Evolutionary conservation across 2,113 vertebrate genomes (phyloP), one percentile per base, ranked within the genome.

Genomic region (Phalacrocorax carbo): DNA sequence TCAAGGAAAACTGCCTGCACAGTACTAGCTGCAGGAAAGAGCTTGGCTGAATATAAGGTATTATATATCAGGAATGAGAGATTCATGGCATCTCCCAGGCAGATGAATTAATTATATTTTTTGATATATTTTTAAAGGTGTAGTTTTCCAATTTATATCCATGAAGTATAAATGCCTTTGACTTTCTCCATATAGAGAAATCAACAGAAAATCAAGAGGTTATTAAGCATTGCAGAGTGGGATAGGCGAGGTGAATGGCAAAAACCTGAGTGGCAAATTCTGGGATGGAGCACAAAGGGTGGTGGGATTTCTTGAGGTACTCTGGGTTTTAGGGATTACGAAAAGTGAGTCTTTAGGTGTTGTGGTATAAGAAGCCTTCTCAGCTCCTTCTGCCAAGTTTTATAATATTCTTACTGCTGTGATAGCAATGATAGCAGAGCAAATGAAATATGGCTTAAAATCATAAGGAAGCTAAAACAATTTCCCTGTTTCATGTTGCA

Each of bases 111-210:
- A 77, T 94, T 80, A 76, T 21, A 75, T 12, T 62, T 79, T 91
- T 82, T 51, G 57, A 94, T 91, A 36, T 66, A 46, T 85, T 91
- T 94, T 73, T 87, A 77, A 86, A 95, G 36, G 29, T 64, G 25
- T 15, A 8, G 15, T 80, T 93, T 82, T 64, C 30, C 49, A 69
- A 21, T 73, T 90, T 83, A 76, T 91, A 82, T 86, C 92, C 48
- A 13, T 73, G n/a, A 85, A 22, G 32, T 68, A 54, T 80, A 91
- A 85, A 82, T 52, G 38, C 32, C 52, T 89, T 86, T 82, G 58
- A 87, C 54, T 87, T 89, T 85, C 82, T 72, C 66, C 22, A 25
- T n/a, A 58, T 7, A 73, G 27, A 69, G 46, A 76, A 86, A 86
- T 52, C 54, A 87, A 52, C 15, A 73, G 40, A 66, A 61, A 84